A percentile compares a stretch with the other conserved stretches of the same genome.
phyloP scores from a whole-genome alignment of 2,797 vertebrate species.

The Allobates femoralis region DNA sequence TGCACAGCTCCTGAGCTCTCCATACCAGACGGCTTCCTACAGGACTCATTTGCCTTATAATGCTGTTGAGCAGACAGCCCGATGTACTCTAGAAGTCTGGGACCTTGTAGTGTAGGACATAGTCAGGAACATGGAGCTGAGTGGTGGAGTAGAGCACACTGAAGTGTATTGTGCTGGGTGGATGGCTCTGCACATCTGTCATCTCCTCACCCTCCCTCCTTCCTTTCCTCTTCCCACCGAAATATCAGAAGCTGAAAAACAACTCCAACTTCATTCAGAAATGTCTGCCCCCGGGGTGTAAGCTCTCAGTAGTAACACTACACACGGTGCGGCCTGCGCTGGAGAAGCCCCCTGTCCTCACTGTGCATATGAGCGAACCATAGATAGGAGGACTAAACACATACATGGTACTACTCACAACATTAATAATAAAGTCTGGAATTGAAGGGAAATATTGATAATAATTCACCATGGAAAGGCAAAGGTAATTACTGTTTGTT shows the following conservation, averaged over 20 bases:
- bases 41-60: background rate
- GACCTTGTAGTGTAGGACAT: too few species aligned
- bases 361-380: background rate
- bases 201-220: constrained; percentile 25
- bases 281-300: constrained; percentile 41
- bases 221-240: constrained; percentile 34
- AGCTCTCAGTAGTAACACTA: background rate
- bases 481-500: background rate
- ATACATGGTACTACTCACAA: too few species aligned
- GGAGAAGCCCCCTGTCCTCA: background rate
- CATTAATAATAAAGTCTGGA: too few species aligned
- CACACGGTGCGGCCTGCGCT: constrained; percentile 22
- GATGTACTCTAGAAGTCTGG: background rate
- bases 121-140: background rate
- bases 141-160: background rate
- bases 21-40: background rate
- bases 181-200: constrained; percentile 56
- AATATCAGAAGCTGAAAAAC: constrained; percentile 14
- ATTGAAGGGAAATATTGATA: too few species aligned
- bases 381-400: background rate
- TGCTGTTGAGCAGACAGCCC: background rate
- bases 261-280: constrained; percentile 44
- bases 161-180: constrained; percentile 32
- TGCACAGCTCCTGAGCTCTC: constrained; percentile 34
- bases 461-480: too few species aligned